Percentiles rank a stretch among this genome's conserved stretches.
Conservation (phyloP, 2,888 invertebrate species). For the Diaperis boleti region DNA sequence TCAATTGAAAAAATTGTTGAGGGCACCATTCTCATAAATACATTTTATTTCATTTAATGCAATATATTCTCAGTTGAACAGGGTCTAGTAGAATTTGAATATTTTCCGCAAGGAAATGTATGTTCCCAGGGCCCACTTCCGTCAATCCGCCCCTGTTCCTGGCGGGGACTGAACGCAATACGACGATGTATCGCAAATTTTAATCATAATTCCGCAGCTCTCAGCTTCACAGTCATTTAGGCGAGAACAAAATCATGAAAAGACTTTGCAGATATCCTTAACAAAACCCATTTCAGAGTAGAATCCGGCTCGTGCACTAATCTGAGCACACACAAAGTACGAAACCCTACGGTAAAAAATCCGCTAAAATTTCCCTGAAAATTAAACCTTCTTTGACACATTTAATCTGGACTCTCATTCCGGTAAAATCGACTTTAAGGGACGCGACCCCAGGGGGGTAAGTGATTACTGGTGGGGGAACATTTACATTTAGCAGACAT, state of each 20-base stretch:
- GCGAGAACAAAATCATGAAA: conserved; percentile 61
- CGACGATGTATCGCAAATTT: conserved; percentile 45
- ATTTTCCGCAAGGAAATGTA: too few species aligned
- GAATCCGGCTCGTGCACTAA: conserved; percentile 56
- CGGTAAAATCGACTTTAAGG: conserved; percentile 48
- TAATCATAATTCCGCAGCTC: conserved; percentile 61
- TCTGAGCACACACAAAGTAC: conserved; percentile 57
- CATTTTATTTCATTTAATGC: too few species aligned
- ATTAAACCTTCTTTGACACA: conserved; percentile 67
- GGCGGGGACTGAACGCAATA: conserved; percentile 10
- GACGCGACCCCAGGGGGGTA: conserved; percentile 15
- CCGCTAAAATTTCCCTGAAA: conserved; percentile 67
- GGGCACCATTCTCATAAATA: too few species aligned
- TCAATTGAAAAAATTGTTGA: too few species aligned
- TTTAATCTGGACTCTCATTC: conserved; percentile 60
- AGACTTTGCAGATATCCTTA: conserved; percentile 60
- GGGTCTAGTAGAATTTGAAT: too few species aligned
- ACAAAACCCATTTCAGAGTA: conserved; percentile 61
- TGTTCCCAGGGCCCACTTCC: too few species aligned
- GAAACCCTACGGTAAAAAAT: conserved; percentile 65
- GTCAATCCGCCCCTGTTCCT: too few species aligned
- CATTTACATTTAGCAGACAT: too few species aligned
- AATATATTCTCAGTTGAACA: too few species aligned
- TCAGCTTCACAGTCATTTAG: conserved; percentile 62
- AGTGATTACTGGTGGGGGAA: neutral